Base-by-base conservation (phyloP, 2,113 vertebrate species). In the Eublepharis macularius region DNA sequence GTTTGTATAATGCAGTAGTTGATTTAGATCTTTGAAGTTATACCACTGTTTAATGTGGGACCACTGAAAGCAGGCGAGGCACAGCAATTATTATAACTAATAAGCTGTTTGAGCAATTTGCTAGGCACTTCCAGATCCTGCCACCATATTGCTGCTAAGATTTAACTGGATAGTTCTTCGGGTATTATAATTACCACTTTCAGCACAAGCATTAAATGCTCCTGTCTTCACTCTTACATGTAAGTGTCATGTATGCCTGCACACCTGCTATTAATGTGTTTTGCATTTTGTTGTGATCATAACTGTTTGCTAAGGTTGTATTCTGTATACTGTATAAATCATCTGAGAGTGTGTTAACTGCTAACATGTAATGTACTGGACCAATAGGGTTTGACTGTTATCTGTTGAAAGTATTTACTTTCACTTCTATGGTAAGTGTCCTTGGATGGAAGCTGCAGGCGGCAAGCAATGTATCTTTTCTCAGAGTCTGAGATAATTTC, bases 11-110 rank as follows among this genome's bases (percentile, higher is more conserved):
- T 79, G 47, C 47, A 87, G 10, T 63, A 29, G 54, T 74, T 85
- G 39, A 88, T 88, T 77, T 85, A 92, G 45, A 86, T 32, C 41
- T 81, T 69, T 39, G 79, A 74, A 85, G 39, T 84, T 24, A 0
- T 69, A 86, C 74, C 80, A 39, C 82, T 47, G 32, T 80, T 87
- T 84, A 88, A 79, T 2, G 34, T n/a, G 16, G 75, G 11, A 78
- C 4, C 63, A 82, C 68, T 80, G 76, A 6, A 63, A 16, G 83
- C 76, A 75, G 82, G 45, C 63, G 81, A 78, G 19, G 87, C 88
- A 82, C 7, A 57, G 54, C 72, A 87, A 86, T 90, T 90, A 86
- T 91, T 88, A 83, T 80, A 81, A 88, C 82, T 88, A 92, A 90
- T 84, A 90, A 90, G 57, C 69, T 91, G 66, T 9, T 81, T 51